Conservation (phyloP, 2,113 vertebrate genomes). For the Petroica traversi region DNA sequence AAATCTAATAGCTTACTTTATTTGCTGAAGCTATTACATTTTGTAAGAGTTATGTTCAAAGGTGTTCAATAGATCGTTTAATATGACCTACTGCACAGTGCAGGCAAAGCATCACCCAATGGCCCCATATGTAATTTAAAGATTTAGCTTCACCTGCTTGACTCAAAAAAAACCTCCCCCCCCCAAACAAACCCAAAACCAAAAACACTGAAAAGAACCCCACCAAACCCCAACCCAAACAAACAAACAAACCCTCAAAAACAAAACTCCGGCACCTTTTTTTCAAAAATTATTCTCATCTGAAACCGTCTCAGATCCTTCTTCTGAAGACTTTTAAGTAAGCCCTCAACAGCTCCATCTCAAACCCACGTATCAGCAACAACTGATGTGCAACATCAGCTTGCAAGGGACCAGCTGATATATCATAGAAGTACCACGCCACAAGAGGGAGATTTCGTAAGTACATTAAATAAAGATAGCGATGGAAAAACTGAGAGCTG, state of each 20-base stretch:
- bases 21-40: background rate
- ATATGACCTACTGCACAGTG: background rate
- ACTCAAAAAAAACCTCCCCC: background rate
- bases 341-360: background rate
- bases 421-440: background rate
- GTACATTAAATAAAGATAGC: background rate
- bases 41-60: background rate
- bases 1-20: background rate
- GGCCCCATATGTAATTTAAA: background rate
- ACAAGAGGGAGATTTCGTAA: background rate
- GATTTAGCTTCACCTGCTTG: background rate
- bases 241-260: background rate
- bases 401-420: background rate
- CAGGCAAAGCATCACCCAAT: background rate
- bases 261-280: background rate
- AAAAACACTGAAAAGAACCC: background rate
- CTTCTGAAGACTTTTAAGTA: background rate
- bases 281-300: background rate
- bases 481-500: background rate
- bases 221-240: background rate
- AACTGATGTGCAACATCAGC: background rate
- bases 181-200: background rate
- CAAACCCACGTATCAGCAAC: background rate
- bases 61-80: background rate
- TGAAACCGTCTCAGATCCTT: background rate